Percentiles rank a stretch among this genome's conserved stretches.
Conservation (phyloP, 2,888 invertebrate species). For the Adelphocoris suturalis region DNA sequence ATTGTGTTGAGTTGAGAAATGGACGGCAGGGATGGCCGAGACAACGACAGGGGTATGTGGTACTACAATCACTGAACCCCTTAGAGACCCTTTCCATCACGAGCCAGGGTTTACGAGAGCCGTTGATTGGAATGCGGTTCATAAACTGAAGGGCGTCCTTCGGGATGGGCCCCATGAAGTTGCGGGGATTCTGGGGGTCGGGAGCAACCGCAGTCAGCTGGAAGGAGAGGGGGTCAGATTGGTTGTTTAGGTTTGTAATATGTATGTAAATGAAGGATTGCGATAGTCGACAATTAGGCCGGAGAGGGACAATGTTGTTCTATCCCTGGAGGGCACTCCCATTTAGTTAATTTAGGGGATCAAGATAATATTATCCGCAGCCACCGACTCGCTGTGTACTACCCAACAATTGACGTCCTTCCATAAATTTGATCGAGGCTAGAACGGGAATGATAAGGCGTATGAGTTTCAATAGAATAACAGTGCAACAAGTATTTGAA, state of each 20-base stretch:
- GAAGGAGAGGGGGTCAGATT: conserved; percentile 47
- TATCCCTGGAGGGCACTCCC: conserved; percentile 28
- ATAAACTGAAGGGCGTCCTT: conserved; percentile 46
- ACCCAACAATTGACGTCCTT: neutral
- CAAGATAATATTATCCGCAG: conserved; percentile 56
- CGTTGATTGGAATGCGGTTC: conserved; percentile 44
- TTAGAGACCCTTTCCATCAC: neutral
- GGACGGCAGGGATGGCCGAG: neutral
- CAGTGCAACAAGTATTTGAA: no score
- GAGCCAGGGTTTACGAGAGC: conserved; percentile 39
- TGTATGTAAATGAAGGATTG: conserved; percentile 69
- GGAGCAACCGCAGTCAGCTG: neutral
- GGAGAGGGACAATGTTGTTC: conserved; percentile 66
- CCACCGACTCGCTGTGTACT: neutral
- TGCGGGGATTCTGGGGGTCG: neutral
- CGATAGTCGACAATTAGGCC: conserved; percentile 65
- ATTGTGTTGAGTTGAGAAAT: conserved; percentile 6
- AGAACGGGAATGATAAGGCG: no score
- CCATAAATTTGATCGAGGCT: no score
- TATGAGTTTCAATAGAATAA: no score
- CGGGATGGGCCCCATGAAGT: neutral
- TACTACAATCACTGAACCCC: conserved; percentile 1
- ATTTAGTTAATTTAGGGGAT: conserved; percentile 60
- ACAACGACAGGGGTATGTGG: conserved; percentile 25
- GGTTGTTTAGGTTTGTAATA: conserved; percentile 68